Base-by-base conservation (phyloP, 2,113 vertebrate genomes). In the Pseudopodoces humilis region DNA sequence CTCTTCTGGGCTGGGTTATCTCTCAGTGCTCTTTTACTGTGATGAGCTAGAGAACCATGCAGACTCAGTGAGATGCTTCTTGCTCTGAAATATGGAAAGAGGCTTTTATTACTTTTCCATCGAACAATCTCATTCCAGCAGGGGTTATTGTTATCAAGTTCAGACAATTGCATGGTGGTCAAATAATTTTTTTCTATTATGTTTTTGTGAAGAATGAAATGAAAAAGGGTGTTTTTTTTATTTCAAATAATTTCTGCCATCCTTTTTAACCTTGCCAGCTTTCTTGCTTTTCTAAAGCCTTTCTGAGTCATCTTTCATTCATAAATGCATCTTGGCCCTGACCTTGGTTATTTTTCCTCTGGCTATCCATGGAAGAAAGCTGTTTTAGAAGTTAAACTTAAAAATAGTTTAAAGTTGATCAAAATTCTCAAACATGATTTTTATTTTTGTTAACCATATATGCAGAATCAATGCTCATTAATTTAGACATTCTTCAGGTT, bases 181-280 rank as follows among this genome's bases (percentile, higher is more conserved):
- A 81, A 78, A 39, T 50, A 27, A 6, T 75, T 64, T 81, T 71
- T 69, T 84, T 52, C 55, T 70, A n/a, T 68, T 77, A 43, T 33
- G 58, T 87, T 86, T 90, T 77, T 83, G 39, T 70, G 63, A 83
- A 80, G 56, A 71, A 70, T 59, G 27, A 78, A 87, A 86, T 62
- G 21, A 71, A 35, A 81, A 69, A 60, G 67, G 52, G 6, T 74
- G 4, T 1, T 4, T 37, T 37, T 21, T 67, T 83, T 69, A 65
- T 63, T 67, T 89, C 4, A 86, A 70, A 24, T 91, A 43, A 55
- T n/a, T 72, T 83, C 47, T 91, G 35, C 49, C 31, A 47, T 74
- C 25, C 50, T 90, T 82, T 94, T 86, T 58, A 93, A 90, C 79
- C 63, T 94, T 92, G 76, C 37, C 64, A 83, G 9, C 31, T 94